Evolutionary conservation across 2,113 vertebrate genomes (phyloP), one percentile per base, ranked within the genome.

Genomic region (Abramis brama): DNA sequence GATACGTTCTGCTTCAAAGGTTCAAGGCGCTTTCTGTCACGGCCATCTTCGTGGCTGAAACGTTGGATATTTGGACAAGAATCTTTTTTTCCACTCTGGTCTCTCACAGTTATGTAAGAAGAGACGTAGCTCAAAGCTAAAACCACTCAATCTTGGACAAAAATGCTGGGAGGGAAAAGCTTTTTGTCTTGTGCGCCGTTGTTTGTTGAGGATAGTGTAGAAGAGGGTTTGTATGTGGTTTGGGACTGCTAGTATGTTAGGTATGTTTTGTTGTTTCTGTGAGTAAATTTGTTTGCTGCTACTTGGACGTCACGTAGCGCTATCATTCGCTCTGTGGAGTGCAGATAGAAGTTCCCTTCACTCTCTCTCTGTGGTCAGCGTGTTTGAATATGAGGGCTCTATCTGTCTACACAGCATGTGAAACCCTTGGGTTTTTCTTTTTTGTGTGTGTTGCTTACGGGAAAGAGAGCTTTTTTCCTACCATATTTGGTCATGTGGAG

Each of bases 401-500:
- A 94, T 94, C 94, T 93, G 77, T 13, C 93, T 91, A 91, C 89
- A 89, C 94, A 91, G 91, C 94, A 90, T 91, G 92, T 92, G 88
- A 91, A 91, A 86, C 86, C 62, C 87, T 88, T 60, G 86, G 80
- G 74, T 77, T 89, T 88, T 86, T 79, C 82, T 19, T 84, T 86
- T 88, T 90, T 91, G 89, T 93, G 92, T 89, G 90, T 91, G 92
- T 93, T 94, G 93, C 91, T 95, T 95, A 94, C 94, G 94, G 94
- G 94, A 95, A 95, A 94, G 94, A 92, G 92, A 92, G 92, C 93
- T 94, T 94, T 95, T 94, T 95, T 94, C 91, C 89, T 93, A 94
- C 94, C 94, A 94, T 95, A 95, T 95, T 93, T 95, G 94, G 94
- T 93, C 94, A 95, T 94, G 90, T 94, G 93, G 94, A 95, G 92